Evolutionary conservation across 53 echinoderm and acorn worm species (phyloP).

Genomic region (Glandiceps talaboti): DNA sequence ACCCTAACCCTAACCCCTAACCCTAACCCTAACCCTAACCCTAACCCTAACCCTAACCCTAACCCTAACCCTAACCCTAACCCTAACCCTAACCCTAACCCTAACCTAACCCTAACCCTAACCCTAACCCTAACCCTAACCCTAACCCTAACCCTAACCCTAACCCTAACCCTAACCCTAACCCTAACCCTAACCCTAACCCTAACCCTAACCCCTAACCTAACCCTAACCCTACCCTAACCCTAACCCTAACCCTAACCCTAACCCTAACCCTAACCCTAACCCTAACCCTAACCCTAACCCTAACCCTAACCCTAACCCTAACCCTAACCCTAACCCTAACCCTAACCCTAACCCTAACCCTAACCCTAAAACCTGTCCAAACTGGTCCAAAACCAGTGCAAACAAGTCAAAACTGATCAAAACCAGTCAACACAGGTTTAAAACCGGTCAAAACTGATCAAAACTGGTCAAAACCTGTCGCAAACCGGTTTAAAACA

Average conservation of each 20-base stretch:
- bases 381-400: too few species aligned
- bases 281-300: slow-evolving; percentile 24
- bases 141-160: slow-evolving; percentile 20
- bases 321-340: slow-evolving; percentile 15
- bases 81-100: slow-evolving; percentile 30
- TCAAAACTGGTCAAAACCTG: too few species aligned
- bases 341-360: slow-evolving; percentile 9
- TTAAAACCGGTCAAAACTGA: too few species aligned
- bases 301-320: slow-evolving; percentile 16
- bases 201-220: slow-evolving; percentile 27
- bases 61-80: slow-evolving; percentile 25
- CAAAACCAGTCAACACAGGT: too few species aligned
- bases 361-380: too few species aligned
- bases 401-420: too few species aligned
- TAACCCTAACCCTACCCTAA: slow-evolving; percentile 32
- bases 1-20: slow-evolving; percentile 20
- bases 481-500: too few species aligned
- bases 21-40: slow-evolving; percentile 17
- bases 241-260: slow-evolving; percentile 24
- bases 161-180: slow-evolving; percentile 23
- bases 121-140: slow-evolving; percentile 42
- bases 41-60: slow-evolving; percentile 14
- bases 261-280: slow-evolving; percentile 24
- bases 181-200: slow-evolving; percentile 28
- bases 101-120: slow-evolving; percentile 38